A percentile compares a stretch with the other conserved stretches of the same genome.
Evolutionary conservation across 23 tunicate genomes (phyloP).

Genomic region (Trididemnum nubilum): DNA sequence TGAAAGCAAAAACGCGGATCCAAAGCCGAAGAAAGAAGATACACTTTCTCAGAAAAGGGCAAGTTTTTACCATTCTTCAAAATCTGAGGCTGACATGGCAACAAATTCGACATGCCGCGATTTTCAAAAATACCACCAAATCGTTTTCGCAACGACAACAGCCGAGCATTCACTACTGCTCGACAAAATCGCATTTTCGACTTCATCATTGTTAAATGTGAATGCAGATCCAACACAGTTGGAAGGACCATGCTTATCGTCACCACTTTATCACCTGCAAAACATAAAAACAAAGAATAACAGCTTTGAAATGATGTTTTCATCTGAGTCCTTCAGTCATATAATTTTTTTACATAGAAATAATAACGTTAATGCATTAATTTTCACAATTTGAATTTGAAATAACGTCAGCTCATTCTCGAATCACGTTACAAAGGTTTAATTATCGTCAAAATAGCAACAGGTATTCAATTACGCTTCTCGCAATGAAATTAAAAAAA

Average conservation of each 20-base stretch:
- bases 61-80: neutral
- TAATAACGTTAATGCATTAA: neutral
- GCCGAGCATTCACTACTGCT: neutral
- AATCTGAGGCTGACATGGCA: neutral
- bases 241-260: neutral
- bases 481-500: too few relatives aligned
- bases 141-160: neutral
- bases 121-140: neutral
- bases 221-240: neutral
- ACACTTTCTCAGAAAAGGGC: neutral
- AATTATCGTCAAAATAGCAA: too few relatives aligned
- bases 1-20: neutral
- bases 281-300: too few relatives aligned
- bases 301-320: too few relatives aligned
- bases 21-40: neutral
- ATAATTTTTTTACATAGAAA: too few relatives aligned
- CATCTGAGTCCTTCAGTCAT: too few relatives aligned
- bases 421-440: too few relatives aligned
- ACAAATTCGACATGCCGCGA: neutral
- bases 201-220: neutral
- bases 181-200: neutral
- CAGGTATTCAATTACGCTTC: too few relatives aligned
- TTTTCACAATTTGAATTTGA: too few relatives aligned
- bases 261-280: neutral
- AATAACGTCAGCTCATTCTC: too few relatives aligned